Base-by-base conservation (phyloP, 2,888 invertebrate genomes). In the Chromoteleia sp. region DNA sequence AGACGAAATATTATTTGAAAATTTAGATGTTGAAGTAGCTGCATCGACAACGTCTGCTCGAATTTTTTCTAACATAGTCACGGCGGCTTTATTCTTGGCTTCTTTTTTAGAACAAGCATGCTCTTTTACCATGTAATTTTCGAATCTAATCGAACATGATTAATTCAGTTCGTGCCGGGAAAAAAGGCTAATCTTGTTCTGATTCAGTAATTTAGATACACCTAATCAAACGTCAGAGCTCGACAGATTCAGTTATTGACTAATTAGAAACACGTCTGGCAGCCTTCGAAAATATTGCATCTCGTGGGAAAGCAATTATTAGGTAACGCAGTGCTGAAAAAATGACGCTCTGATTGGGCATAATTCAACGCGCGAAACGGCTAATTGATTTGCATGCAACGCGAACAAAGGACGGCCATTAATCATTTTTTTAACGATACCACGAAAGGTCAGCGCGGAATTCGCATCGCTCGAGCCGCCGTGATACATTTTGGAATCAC, bases 401-500 rank as follows among this genome's bases (percentile, higher is more conserved):
- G 17, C 25, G 25, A 65, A 71, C 45, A 78, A 78, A 73, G 17
- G 21, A 39, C 25, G 61, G 30, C 8, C n/a, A 59, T 80, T 68
- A 74, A 74, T 80, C 74, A 67, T 63, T 80, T 80, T 67, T 74
- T 52, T 48, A 54, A 43, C 56, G 71, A 71, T 52, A 36, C 10
- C 33, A 21, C 54, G 15, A 79, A 80, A 74, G 61, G 67, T 79
- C 61, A 58, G 39, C 52, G 52, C 25, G 39, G 33, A 33, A 39
- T 58, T 50, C 41, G 71, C 56, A 43, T 36, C 21, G 56, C 36
- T 43, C 14, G 56, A 61, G 36, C 25, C 30, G 21, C 65, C 58
- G 25, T 82, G 82, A 78, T 82, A 68, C 78, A 82, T 82, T 78
- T 78, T 43, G 58, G 77, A 77, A 78, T 70, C 78, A 75, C 78